Conservation (phyloP, 2,113 vertebrate species). For the Cyprinus carpio region DNA sequence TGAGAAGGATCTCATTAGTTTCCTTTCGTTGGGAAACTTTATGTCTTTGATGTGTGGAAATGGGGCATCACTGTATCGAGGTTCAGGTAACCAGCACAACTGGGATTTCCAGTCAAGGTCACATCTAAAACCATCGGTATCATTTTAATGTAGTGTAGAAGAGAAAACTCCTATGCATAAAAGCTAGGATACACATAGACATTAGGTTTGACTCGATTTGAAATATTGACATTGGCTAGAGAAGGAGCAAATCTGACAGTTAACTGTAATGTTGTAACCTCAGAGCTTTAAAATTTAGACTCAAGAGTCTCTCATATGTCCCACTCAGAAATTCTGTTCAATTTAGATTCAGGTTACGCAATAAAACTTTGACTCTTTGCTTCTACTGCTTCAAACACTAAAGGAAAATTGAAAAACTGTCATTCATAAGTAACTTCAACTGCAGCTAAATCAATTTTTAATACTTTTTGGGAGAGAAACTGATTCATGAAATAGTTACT, state of each 20-base stretch:
- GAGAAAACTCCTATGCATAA: neutral
- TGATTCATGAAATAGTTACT: conserved; percentile 42
- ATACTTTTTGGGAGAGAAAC: neutral
- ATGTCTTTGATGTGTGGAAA: conserved; percentile 62
- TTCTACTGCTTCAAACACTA: neutral
- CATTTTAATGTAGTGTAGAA: neutral
- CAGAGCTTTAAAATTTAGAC: neutral
- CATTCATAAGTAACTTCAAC: neutral
- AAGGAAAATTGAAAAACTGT: neutral
- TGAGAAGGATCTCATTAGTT: conserved; percentile 56
- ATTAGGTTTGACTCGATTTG: neutral
- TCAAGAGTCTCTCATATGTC: neutral
- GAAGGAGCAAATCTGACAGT: neutral
- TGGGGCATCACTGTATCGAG: conserved; percentile 62
- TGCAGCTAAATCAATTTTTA: neutral
- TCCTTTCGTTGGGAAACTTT: conserved; percentile 55
- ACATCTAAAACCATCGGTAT: conserved; percentile 48
- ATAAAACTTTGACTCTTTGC: neutral
- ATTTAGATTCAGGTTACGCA: neutral
- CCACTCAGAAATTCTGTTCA: neutral
- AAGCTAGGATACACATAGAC: neutral
- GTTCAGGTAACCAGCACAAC: conserved; percentile 59
- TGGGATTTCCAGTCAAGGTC: conserved; percentile 62
- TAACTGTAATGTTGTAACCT: neutral
- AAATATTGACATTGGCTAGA: neutral